A percentile compares a stretch with the other conserved stretches of the same genome.
These are phyloP conservation scores for Syngnathus typhle DNA, from an alignment of 2,113 vertebrate genomes.

Conservation along the genomic window DNA sequence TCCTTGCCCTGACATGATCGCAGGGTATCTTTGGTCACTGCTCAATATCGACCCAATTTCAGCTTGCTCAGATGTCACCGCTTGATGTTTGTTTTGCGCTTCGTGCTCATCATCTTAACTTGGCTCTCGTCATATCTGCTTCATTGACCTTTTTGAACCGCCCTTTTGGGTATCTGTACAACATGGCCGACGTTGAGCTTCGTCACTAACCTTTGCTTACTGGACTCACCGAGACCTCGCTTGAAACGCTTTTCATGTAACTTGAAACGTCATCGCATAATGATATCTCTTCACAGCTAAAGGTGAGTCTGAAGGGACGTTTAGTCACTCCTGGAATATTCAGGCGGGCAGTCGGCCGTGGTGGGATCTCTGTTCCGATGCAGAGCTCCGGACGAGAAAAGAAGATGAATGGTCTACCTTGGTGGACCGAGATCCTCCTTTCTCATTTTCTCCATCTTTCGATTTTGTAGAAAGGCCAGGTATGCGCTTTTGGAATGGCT, in stretches of 20 bases:
- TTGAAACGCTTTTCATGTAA: slow-evolving; percentile 22
- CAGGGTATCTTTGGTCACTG: slow-evolving; percentile 9
- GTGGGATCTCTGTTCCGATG: slow-evolving; percentile 25
- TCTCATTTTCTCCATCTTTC: slow-evolving; percentile 33
- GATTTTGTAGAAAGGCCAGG: slow-evolving; percentile 47
- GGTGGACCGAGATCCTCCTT: slow-evolving; percentile 31
- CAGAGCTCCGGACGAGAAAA: slow-evolving; percentile 14
- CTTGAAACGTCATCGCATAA: slow-evolving; percentile 41
- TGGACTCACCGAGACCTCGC: slow-evolving; percentile 15
- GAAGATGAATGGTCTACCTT: slow-evolving; percentile 46
- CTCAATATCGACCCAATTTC: background rate
- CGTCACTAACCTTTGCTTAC: slow-evolving; percentile 33
- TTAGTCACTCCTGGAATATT: slow-evolving; percentile 31
- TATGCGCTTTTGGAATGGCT: slow-evolving; percentile 21
- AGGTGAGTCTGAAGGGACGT: slow-evolving; percentile 32
- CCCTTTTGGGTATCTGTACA: slow-evolving; percentile 2
- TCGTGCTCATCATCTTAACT: slow-evolving; percentile 17
- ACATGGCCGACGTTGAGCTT: slow-evolving; percentile 17
- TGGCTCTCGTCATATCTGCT: slow-evolving; percentile 4
- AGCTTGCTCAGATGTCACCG: too few species aligned
- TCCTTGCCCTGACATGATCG: slow-evolving; percentile 26
- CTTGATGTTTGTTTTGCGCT: slow-evolving; percentile 8
- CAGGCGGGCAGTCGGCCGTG: slow-evolving; percentile 18
- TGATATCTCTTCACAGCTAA: slow-evolving; percentile 51
- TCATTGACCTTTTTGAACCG: slow-evolving; percentile 2